These are phyloP conservation scores for Eremophila alpestris DNA, from an alignment of 2,797 vertebrate genomes.

Conservation along the genomic window DNA sequence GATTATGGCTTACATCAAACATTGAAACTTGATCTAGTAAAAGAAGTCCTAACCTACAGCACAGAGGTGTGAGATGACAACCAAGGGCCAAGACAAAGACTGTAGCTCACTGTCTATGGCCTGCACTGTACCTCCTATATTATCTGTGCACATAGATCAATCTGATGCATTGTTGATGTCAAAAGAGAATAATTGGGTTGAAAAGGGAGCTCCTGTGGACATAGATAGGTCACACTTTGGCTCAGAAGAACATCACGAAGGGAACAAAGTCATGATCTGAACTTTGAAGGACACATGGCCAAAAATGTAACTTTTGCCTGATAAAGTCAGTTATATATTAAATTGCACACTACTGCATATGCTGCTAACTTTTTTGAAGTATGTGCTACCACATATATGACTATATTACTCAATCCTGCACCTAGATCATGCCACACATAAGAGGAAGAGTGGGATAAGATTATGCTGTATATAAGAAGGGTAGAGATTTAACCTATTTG, in stretches of 20 bases:
- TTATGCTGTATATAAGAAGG: neutral
- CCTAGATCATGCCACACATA: neutral
- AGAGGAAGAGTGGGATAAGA: neutral
- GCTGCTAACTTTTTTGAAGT: neutral
- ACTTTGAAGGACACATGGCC: neutral
- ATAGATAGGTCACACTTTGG: neutral
- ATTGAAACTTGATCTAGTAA: neutral
- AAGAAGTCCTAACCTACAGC: neutral
- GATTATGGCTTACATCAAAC: neutral
- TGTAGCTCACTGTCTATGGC: neutral
- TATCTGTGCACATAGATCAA: neutral
- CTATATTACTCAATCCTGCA: neutral
- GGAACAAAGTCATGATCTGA: no score
- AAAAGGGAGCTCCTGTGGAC: neutral
- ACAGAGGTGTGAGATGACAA: neutral
- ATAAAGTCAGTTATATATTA: neutral
- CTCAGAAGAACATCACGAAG: neutral
- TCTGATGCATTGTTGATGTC: fast-evolving
- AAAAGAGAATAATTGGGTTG: neutral
- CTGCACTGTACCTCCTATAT: neutral
- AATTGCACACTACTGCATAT: fast-evolving
- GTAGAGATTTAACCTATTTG: neutral
- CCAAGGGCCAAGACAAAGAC: neutral
- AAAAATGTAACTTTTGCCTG: neutral
- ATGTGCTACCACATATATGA: neutral